Percentiles rank a stretch among this genome's conserved stretches.
These are phyloP conservation scores for Macroteleia sp. DNA, from an alignment of 2,888 invertebrate species.

Conservation along the genomic window DNA sequence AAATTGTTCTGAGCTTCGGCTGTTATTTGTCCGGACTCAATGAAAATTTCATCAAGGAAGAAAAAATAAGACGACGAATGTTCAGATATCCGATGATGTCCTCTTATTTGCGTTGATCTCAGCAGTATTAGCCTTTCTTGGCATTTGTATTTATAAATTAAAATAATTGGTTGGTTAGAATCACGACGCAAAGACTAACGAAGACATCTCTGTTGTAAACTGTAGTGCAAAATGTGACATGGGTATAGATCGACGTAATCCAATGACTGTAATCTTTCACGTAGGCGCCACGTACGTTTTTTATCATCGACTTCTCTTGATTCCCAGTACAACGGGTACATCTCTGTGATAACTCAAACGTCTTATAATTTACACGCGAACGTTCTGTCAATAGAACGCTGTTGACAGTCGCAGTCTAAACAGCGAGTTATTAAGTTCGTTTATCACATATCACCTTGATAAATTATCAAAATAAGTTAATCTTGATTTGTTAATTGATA, in stretches of 20 bases:
- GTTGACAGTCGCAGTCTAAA: conserved; percentile 33
- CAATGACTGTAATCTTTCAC: conserved; percentile 49
- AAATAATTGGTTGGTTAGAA: conserved; percentile 44
- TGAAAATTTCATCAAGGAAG: too few species aligned
- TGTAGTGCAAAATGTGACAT: conserved; percentile 24
- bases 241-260: conserved; percentile 17
- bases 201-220: conserved; percentile 24
- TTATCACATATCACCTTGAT: conserved; percentile 8
- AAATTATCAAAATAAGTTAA: conserved; percentile 27
- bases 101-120: too few species aligned
- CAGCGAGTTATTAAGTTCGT: conserved; percentile 2
- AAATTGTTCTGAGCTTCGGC: too few species aligned
- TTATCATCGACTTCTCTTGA: conserved; percentile 43
- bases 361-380: conserved; percentile 42
- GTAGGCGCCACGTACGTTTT: conserved; percentile 52
- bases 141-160: too few species aligned
- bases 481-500: conserved; percentile 38
- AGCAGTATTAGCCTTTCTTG: too few species aligned
- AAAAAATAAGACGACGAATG: too few species aligned
- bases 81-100: too few species aligned
- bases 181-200: conserved; percentile 3
- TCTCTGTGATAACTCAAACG: conserved; percentile 27
- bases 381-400: conserved; percentile 33
- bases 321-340: conserved; percentile 30
- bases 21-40: too few species aligned